A percentile compares a stretch with the other conserved stretches of the same genome.
Conservation (phyloP, 2,113 vertebrate genomes). For the Hippocampus mohnikei region DNA sequence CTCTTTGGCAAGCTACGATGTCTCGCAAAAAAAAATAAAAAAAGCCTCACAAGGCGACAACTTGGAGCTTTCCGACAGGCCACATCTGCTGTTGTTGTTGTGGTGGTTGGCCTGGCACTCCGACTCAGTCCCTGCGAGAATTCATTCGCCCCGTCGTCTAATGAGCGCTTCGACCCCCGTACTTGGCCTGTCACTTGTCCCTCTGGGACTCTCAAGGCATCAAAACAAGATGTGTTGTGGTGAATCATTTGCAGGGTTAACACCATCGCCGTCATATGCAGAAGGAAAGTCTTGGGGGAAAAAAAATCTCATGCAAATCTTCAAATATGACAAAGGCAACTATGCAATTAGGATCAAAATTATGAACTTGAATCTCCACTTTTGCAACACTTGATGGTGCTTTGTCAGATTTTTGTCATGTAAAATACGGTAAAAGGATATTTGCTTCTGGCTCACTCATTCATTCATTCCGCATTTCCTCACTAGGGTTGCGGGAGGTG, state of each 20-base stretch:
- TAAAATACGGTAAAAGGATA: too few species aligned
- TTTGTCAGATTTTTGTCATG: too few species aligned
- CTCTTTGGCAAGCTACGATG: slow-evolving; percentile 4
- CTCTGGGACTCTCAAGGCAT: slow-evolving; percentile 42
- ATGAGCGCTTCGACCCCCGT: slow-evolving; percentile 52
- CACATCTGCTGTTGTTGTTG: slow-evolving; percentile 38
- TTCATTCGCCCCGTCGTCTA: slow-evolving; percentile 59
- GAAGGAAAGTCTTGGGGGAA: too few species aligned
- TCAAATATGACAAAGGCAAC: too few species aligned
- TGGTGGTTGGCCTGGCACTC: slow-evolving; percentile 31
- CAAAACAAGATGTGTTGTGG: slow-evolving; percentile 43
- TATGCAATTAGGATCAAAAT: too few species aligned
- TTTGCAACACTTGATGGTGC: too few species aligned
- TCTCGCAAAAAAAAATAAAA: neutral
- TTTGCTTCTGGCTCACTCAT: too few species aligned
- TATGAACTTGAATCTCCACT: too few species aligned
- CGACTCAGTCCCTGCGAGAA: slow-evolving; percentile 50
- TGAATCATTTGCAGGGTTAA: slow-evolving; percentile 12
- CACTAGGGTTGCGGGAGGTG: too few species aligned
- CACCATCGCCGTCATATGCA: neutral
- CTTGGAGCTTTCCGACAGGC: slow-evolving; percentile 40
- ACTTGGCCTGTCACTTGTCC: slow-evolving; percentile 46
- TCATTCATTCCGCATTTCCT: too few species aligned
- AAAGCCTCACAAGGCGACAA: slow-evolving; percentile 48
- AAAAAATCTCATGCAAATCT: neutral